These are phyloP conservation scores for Drosophila nigrodunni DNA, from an alignment of 1,140 invertebrate genomes.

Conservation along the genomic window DNA sequence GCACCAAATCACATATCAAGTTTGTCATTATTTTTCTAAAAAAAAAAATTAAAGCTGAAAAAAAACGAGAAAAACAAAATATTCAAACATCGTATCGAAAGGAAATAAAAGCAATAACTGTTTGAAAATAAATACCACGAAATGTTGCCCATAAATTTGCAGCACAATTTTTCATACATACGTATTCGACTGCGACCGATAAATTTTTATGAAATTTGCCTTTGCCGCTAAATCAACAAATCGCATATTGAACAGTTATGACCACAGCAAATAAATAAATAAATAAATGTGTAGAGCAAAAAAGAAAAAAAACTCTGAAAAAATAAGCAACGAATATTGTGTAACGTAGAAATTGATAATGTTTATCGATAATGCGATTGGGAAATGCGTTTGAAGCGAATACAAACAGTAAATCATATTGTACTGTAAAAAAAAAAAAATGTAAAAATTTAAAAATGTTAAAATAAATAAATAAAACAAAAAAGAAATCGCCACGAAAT, in stretches of 20 bases:
- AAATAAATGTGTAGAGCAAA: slow-evolving; percentile 16
- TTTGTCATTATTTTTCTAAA: slow-evolving; percentile 54
- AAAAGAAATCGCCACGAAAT: no score
- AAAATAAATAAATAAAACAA: no score
- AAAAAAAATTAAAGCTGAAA: slow-evolving; percentile 30
- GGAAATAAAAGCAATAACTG: slow-evolving; percentile 60
- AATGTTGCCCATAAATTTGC: slow-evolving; percentile 48
- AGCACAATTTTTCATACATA: slow-evolving; percentile 16
- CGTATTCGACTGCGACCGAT: neutral
- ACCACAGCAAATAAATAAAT: slow-evolving; percentile 19
- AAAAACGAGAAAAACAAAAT: neutral
- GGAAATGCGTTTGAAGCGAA: neutral
- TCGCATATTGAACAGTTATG: slow-evolving; percentile 33
- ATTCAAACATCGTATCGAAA: neutral
- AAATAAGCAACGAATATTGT: neutral
- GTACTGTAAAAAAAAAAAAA: neutral
- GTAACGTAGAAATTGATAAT: slow-evolving; percentile 33
- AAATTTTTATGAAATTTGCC: slow-evolving; percentile 40
- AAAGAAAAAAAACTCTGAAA: neutral
- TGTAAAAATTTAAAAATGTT: no score
- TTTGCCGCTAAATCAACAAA: slow-evolving; percentile 43
- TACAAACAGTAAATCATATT: slow-evolving; percentile 6
- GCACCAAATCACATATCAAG: slow-evolving; percentile 41
- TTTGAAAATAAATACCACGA: slow-evolving; percentile 40
- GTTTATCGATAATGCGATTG: slow-evolving; percentile 26